Conservation (phyloP, 2,888 invertebrate genomes). For the Agrilus mali region DNA sequence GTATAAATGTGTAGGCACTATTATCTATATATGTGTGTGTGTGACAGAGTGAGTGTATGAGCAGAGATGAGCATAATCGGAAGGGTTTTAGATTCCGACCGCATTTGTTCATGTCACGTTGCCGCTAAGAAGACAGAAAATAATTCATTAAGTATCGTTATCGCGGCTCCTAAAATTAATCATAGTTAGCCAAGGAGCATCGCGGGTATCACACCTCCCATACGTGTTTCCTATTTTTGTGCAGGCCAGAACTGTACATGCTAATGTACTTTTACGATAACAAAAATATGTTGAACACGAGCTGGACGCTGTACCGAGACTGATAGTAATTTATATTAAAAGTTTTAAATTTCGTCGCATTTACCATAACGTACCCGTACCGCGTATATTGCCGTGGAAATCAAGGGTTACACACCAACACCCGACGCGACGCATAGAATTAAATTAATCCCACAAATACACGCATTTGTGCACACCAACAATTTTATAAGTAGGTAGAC, state of each 20-base stretch:
- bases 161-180: conserved; percentile 27
- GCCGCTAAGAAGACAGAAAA: conserved; percentile 24
- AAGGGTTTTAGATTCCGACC: conserved; percentile 10
- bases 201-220: conserved; percentile 20
- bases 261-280: conserved; percentile 29
- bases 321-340: too few species aligned
- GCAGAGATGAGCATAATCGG: not conserved
- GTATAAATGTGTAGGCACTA: too few species aligned
- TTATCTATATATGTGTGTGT: too few species aligned
- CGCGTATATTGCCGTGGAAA: too few species aligned
- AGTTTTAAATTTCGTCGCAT: too few species aligned
- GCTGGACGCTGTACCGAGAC: conserved; percentile 28
- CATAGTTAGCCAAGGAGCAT: conserved; percentile 29
- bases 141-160: conserved; percentile 29
- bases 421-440: too few species aligned
- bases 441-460: too few species aligned
- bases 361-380: too few species aligned
- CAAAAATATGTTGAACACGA: conserved; percentile 27
- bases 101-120: conserved; percentile 16
- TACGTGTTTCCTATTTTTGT: conserved; percentile 28
- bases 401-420: too few species aligned
- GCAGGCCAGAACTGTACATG: conserved; percentile 24
- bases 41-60: too few species aligned
- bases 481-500: too few species aligned
- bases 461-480: too few species aligned